Base-by-base conservation (phyloP, 2,797 vertebrate genomes). In the Chelidonichthys spinosus region DNA sequence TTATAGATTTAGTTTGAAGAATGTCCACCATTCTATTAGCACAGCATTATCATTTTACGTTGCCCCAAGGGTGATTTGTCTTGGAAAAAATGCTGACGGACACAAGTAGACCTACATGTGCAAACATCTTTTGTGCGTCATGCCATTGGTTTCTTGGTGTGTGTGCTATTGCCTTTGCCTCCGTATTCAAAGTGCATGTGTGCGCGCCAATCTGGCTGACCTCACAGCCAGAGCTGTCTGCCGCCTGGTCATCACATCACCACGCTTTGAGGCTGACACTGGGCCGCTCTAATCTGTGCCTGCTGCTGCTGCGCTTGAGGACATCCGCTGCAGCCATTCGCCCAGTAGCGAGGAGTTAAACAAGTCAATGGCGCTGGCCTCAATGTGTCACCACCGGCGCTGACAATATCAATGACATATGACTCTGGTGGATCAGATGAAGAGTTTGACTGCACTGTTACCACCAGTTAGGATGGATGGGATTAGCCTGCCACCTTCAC, bases 301-400 rank as follows among this genome's bases (percentile, higher is more conserved):
- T 58, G 54, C 77, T 58, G 55, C 77, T 58, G 81, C 77, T 61
- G 59, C 40, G 82, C 83, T 85, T 11, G 49, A 76, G 86, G 89
- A 81, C 79, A 84, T 85, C 85, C 46, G 56, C 66, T 84, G 46
- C 58, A 78, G 56, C 75, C 64, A 43, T 4, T 36, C 33, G 36
- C 61, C 68, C 74, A 69, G 73, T 67, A 66, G 60, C 14, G 64
- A 76, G 52, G 76, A 74, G 82, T 86, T 75, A 72, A 86, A 78
- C 70, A 67, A 69, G 56, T 37, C 63, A 70, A 74, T 43, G 79
- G 69, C 18, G 37, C 55, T 90, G 86, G 68, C 90, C 90, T 91
- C 85, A 89, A 89, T 90, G 84, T 91, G 92, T 93, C 92, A 90
- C 54, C 79, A 39, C 80, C 5, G 68, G 56, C 65, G 43, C 76